Evolutionary conservation across 2,888 invertebrate genomes (phyloP).

Genomic region (Noctua comes): DNA sequence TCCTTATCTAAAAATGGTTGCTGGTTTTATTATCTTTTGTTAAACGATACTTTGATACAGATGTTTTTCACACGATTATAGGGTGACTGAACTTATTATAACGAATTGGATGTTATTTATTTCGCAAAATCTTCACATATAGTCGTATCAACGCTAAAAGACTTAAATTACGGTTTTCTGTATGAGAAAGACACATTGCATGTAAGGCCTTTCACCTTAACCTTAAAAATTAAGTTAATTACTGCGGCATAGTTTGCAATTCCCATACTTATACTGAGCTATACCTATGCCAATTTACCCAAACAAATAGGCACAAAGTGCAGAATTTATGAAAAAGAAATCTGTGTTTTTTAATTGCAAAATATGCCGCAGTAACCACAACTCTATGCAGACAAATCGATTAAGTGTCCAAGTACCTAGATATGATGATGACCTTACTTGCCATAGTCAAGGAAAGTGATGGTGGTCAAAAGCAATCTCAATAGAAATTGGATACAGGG

Average conservation of each 20-base stretch:
- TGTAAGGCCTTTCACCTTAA: constrained; percentile 11
- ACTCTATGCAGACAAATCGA: constrained; percentile 1
- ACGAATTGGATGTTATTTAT: not conserved
- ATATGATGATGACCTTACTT: constrained; percentile 1
- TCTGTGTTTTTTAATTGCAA: not conserved
- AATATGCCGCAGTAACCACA: too few relatives aligned
- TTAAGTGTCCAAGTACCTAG: not conserved
- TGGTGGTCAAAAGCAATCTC: constrained; percentile 7
- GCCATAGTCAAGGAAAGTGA: constrained; percentile 3
- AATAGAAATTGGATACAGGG: not conserved
- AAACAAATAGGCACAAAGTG: not conserved
- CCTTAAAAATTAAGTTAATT: constrained; percentile 25
- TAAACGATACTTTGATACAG: not conserved
- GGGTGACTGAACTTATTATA: constrained; percentile 43
- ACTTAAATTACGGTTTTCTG: constrained; percentile 12
- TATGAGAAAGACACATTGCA: not conserved
- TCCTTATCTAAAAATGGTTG: not conserved
- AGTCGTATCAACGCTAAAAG: not conserved
- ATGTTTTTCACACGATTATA: constrained; percentile 19
- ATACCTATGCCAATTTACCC: not conserved
- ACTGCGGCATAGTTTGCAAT: not conserved
- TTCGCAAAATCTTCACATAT: constrained; percentile 10
- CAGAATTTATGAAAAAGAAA: not conserved
- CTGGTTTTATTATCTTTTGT: not conserved
- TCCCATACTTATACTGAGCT: not conserved